Evolutionary conservation across 2,888 invertebrate genomes (phyloP), one percentile per base, ranked within the genome.

Genomic region (Orthonevra nobilis): DNA sequence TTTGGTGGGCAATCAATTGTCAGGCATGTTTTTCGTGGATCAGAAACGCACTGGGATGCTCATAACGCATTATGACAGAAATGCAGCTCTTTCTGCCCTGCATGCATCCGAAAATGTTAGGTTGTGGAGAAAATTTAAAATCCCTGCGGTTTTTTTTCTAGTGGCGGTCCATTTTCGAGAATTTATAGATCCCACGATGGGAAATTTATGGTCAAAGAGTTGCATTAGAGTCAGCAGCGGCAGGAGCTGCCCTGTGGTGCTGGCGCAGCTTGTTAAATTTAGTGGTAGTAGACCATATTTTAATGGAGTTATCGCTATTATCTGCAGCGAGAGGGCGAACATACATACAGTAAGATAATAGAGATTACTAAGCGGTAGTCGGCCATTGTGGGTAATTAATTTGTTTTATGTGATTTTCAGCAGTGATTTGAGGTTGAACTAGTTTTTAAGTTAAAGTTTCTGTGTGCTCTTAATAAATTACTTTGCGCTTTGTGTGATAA

Each of bases 181-280:
- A 72, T 72, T 72, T 63, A 72, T 72, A 56, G 61, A 56, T 48
- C 40, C 63, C 72, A 56, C 23, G 26, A 72, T 54, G 63, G 26
- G 12, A 30, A 52, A 54, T 54, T 70, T 70, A 56, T 63, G 7
- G 10, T 15, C 34, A 34, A 50, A 34, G 32, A 15, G 30, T 26
- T 32, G 44, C 32, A 15, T 23, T 44, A 26, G 12, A 15, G 19
- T 19, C 20, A 50, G 34, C 19, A 17, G 48, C 7, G 30, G 48
- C 48, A 40, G n/a, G n/a, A n/a, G n/a, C n/a, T n/a, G n/a, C n/a
- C n/a, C n/a, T n/a, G 28, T 9, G 28, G 36, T 20, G 28, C 10
- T 20, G 26, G 26, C 23, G 34, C 17, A 5, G 42, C 20, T n/a
- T 14, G 19, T 20, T n/a, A 42, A 44, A 44, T 26, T 54, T 66